Evolutionary conservation across 2,797 vertebrate genomes (phyloP).

Genomic region (Mus caroli): DNA sequence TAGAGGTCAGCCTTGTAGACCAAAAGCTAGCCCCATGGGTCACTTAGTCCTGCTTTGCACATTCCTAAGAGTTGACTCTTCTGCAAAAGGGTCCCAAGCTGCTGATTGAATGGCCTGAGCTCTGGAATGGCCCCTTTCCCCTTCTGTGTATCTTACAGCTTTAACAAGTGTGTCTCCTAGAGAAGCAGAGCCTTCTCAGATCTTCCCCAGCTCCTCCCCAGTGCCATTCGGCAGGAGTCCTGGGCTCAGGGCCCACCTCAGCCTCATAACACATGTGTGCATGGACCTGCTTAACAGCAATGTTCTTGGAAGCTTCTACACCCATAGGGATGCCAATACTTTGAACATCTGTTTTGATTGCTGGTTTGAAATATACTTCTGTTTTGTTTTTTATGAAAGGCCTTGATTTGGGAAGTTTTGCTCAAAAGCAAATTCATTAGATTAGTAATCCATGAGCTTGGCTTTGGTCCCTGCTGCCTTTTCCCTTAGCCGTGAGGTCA

Average conservation of each 20-base stretch:
- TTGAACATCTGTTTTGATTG: not conserved
- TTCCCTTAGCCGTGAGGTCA: not conserved
- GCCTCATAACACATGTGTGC: not conserved
- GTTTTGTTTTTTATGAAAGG: not conserved
- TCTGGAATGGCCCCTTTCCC: accelerated
- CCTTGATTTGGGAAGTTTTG: not conserved
- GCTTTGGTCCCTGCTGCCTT: not conserved
- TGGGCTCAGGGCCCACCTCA: not conserved
- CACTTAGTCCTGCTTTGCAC: not conserved
- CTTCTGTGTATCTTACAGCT: not conserved
- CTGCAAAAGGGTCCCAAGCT: accelerated
- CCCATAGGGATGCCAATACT: not conserved
- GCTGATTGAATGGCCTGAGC: not conserved
- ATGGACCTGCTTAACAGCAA: no score
- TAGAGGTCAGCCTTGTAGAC: not conserved
- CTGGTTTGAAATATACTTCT: not conserved
- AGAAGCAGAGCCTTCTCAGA: not conserved
- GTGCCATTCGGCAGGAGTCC: not conserved
- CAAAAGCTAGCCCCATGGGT: not conserved
- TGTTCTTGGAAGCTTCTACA: not conserved
- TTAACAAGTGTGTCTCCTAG: not conserved
- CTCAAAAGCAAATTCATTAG: conserved; percentile 26
- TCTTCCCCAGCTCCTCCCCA: not conserved
- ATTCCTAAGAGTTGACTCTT: not conserved
- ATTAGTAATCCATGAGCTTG: not conserved